Evolutionary conservation across 2,888 invertebrate genomes (phyloP), one percentile per base, ranked within the genome.

Genomic region (Phengaris alcon): DNA sequence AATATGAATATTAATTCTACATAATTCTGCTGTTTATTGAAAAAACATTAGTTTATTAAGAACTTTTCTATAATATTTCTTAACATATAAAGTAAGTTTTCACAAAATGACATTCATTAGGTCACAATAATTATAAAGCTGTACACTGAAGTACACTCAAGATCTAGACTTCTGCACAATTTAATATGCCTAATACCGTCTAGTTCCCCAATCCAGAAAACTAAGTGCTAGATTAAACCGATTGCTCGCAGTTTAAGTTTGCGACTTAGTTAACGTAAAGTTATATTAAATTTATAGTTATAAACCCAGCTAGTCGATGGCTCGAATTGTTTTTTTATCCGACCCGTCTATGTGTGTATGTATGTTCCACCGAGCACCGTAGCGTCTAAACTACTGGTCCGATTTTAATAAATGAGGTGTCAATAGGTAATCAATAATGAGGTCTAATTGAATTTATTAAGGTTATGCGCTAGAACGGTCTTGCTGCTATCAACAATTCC

Each of bases 161-260:
- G 52, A 52, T 52, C 52, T 52, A 52, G 64, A 64, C 64, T 64
- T 44, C 6, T 35, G 35, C 64, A 64, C 64, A 64, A 64, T 64
- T 64, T 64, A 64, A 64, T 64, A 64, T 64, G 64, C 64, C 64
- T 64, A 64, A 64, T 44, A 35, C 35, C 64, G 64, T 35, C 64
- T 64, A 64, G 64, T 59, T 35, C 10, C 59, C 22, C 35, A 68
- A 46, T 48, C 48, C 15, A 69, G 69, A 69, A 64, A 69, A 48
- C 48, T 48, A 48, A 69, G 69, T 69, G 69, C 69, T 69, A 48
- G 69, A 69, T 69, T 69, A 15, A 69, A 69, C 69, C 48, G 69
- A 69, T 69, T 69, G 69, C 69, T 48, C n/a, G 69, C 15, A 69
- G 9, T 69, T 69, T 48, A 69, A 69, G 69, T 69, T 69, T 69